Base-by-base conservation (phyloP, 53 echinoderm and acorn worm species). In the Apostichopus leukothele region DNA sequence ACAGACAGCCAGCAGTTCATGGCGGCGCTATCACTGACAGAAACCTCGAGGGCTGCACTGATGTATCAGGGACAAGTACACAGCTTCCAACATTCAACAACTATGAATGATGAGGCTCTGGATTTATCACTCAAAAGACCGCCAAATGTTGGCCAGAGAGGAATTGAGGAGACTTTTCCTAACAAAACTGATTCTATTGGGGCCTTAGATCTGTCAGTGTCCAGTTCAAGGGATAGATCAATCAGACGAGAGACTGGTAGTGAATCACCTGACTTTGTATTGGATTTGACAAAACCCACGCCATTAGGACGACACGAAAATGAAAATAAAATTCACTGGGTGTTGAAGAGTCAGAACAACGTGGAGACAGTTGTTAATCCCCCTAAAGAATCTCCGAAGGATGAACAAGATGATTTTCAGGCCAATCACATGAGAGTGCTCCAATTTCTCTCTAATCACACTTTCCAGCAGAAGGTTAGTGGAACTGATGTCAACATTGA, bases 121-220 rank as follows among this genome's bases (percentile, higher is more conserved):
- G 88, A 87, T 50, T 57, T 87, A 55, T 87, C 88, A 74, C 52
- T 87, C 73, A 85, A 85, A 50, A 66, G 67, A 12, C 51, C 85
- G 3, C 12, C 50, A 16, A 51, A 12, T 0, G 5, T 25, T 2
- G 57, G 19, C 13, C 12, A 16, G 12, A 13, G 67, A 3, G 67
- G 18, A 22, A 51, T 0, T 7, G 14, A 50, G 23, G 50, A 66
- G 39, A 50, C 1, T 85, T 63, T 51, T 18, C 11, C 39, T 22
- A 67, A 11, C 5, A 60, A 67, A 67, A 85, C 67, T 50, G 88
- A 87, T 75, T 50, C 88, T 55, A 55, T 53, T 87, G 88, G 88
- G 20, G 88, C 88, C 54, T 75, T 87, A 59, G 88, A 87, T 75
- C 74, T 87, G 19, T 87, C 88, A 50, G 22, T 87, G 5, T 53